Evolutionary conservation across 2,888 invertebrate genomes (phyloP), one percentile per base, ranked within the genome.

Genomic region (Hymenopus coronatus): DNA sequence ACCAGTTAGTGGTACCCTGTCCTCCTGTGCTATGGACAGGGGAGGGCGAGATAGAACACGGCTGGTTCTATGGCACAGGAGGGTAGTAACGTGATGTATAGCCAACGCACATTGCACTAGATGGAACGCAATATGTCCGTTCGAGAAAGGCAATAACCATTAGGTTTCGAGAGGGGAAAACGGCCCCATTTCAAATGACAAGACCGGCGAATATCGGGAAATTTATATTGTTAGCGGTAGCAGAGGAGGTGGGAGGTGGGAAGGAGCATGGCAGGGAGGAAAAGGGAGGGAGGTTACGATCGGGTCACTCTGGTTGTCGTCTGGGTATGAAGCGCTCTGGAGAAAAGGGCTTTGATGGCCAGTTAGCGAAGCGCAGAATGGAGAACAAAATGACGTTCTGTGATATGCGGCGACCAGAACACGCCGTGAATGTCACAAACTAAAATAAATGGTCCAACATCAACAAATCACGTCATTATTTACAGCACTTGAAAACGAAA

Each of bases 141-240:
- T 89, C 93, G 93, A 94, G 94, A 94, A 94, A 94, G 94, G 94
- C 94, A 94, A 94, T 94, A 94, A 94, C 94, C 94, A 94, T 94
- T 94, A 94, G 94, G 94, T 94, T 86, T 81, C 70, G 27, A 28
- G 81, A 81, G 87, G 87, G 87, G 85, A 30, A 82, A 82, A 87
- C 30, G 82, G 87, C 94, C 94, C 94, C 94, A 94, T 94, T 94
- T 93, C 94, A 94, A 93, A 94, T 94, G 94, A 94, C 94, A 94
- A 94, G 94, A 93, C 93, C 94, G 94, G 94, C 94, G 94, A 94
- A 94, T 94, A 94, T 94, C 94, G 93, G 93, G 93, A 94, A 94
- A 94, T 94, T 94, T 94, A 94, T 94, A 94, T 93, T 93, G 90
- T 90, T 86, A 87, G 89, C 46, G 89, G 87, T 86, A 87, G 89